Base-by-base conservation (phyloP, 2,888 invertebrate species). In the Terebella lapidaria region DNA sequence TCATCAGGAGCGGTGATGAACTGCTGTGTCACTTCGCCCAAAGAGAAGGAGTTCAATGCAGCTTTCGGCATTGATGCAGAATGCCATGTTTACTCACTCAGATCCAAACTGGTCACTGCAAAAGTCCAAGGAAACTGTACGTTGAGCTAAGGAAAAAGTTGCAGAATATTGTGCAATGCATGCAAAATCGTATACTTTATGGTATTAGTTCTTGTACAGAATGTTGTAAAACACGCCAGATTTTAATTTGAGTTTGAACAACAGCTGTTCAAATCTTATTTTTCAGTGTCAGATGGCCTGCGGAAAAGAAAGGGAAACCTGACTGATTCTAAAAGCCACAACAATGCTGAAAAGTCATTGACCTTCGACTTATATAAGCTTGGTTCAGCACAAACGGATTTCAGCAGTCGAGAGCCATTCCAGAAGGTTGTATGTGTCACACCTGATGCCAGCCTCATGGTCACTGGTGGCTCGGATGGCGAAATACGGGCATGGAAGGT, bases 21-120 rank as follows among this genome's bases (percentile, higher is more conserved):
- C 75, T 90, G 91, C 77, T 87, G 90, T 0, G 87, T 90, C 3
- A 86, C 85, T 62, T 15, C 42, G 42, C 88, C 85, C 68, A 74
- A 78, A 66, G 87, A 87, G 49, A 89, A 89, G 71, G 86, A 87
- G 72, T 88, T 88, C 18, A 89, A 88, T 81, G 82, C 94, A 56
- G 90, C 91, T 1, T 92, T 92, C 5, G 95, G 95, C 0, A 91
- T 93, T 81, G 94, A 94, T 82, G 91, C 90, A 66, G 90, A 92
- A 28, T 79, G 78, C 62, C 70, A 71, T 45, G 53, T 77, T 10
- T 77, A 74, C 60, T 64, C 70, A 18, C 59, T 78, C 46, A 74
- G 74, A 65, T 76, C 76, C 61, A 78, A 73, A 68, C 72, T 80
- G 26, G 64, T 74, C 22, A 69, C 70, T 22, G 74, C 74, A 28